Evolutionary conservation across 2,888 invertebrate genomes (phyloP).

Genomic region (Eilema caniola): DNA sequence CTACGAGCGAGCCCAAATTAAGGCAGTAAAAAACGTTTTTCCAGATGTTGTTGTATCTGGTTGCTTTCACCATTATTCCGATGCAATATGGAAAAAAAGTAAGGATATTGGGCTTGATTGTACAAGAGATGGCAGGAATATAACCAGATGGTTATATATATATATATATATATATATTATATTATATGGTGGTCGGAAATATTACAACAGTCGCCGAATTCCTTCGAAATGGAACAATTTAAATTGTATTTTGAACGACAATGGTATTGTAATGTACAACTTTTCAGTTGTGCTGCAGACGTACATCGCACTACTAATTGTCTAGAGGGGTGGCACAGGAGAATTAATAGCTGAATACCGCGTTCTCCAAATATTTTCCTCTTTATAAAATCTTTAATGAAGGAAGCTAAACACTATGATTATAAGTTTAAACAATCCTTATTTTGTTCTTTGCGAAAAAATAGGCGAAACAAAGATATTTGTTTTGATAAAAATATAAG

Average conservation of each 20-base stretch:
- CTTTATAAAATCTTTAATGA: constrained; percentile 18
- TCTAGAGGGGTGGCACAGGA: no score
- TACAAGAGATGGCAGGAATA: neutral
- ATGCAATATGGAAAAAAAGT: no score
- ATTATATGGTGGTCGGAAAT: no score
- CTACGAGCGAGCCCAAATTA: no score
- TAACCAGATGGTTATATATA: neutral
- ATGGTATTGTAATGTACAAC: constrained; percentile 12
- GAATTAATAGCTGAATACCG: no score
- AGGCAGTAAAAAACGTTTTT: no score
- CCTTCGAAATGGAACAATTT: no score
- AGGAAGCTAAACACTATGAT: constrained; percentile 8
- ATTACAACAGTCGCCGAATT: no score
- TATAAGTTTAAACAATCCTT: neutral
- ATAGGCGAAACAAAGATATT: constrained; percentile 4
- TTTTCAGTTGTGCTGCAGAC: constrained; percentile 15
- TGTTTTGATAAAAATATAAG: neutral
- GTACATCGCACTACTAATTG: constrained; percentile 18
- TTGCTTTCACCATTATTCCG: no score
- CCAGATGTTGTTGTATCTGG: no score
- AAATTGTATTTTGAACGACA: no score
- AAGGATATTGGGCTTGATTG: neutral
- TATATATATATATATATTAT: no score
- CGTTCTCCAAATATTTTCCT: constrained; percentile 16
- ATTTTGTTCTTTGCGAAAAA: neutral